Evolutionary conservation across 2,888 invertebrate genomes (phyloP), one percentile per base, ranked within the genome.

Genomic region (Ellobium chinense): DNA sequence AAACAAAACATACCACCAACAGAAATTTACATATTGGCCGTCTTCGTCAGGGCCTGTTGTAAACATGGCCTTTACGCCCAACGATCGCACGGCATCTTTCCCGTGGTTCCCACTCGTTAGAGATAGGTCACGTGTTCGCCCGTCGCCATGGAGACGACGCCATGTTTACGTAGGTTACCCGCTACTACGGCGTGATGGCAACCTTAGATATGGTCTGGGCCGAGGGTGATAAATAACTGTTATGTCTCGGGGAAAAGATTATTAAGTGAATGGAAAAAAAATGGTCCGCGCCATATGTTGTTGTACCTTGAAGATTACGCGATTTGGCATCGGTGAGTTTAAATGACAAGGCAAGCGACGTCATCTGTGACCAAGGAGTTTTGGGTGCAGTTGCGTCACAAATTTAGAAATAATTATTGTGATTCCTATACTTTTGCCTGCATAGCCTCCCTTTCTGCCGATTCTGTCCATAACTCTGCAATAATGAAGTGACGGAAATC

Each of bases 11-110:
- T 77, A 77, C 77, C 77, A 68, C 77, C 77, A 68, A 39, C 54
- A 77, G 60, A 77, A 77, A 77, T 77, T 77, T 77, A 77, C 77
- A 77, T 69, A 77, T 68, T 77, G 69, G 69, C 77, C 68, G 77
- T 39, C 76, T 56, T 21, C 2, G 66, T 21, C 66, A 31, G 68
- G 58, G 1, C 36, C 31, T 77, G 77, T 7, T 36, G 60, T 77
- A 77, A 77, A 77, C 77, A 77, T 77, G 77, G 69, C 77, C 68
- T 77, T 77, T 77, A 37, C 56, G 77, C 31, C 56, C 56, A n/a
- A 46, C 37, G 37, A 24, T 18, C 29, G 58, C 58, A 24, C 18
- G n/a, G 72, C 60, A 36, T 60, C 60, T 56, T 39, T 69, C 77
- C 69, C 58, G 56, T 34, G 56, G 65, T 76, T 58, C 68, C 29